Conservation (phyloP, 2,888 invertebrate genomes). For the Cyaniris semiargus region DNA sequence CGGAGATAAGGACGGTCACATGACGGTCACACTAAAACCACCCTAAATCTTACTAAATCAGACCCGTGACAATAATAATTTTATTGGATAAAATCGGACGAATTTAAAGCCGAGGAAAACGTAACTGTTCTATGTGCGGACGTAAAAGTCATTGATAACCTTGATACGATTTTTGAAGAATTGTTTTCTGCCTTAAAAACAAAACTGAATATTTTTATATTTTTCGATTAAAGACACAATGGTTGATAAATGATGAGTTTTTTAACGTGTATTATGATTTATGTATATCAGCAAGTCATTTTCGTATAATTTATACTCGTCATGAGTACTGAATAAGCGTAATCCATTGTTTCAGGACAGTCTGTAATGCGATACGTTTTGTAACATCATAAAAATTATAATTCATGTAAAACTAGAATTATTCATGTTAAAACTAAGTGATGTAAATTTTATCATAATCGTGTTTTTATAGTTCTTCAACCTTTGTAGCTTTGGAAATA, state of each 20-base stretch:
- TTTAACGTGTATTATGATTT: too few relatives aligned
- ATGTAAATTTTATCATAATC: not conserved
- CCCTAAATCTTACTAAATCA: not conserved
- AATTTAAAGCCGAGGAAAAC: not conserved
- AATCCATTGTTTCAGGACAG: not conserved
- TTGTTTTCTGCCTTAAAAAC: not conserved
- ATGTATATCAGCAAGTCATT: not conserved
- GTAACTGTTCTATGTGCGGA: not conserved
- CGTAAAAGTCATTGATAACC: not conserved
- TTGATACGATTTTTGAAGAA: not conserved
- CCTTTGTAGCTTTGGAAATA: not conserved
- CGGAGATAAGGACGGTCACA: not conserved
- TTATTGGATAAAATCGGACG: not conserved
- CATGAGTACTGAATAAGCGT: not conserved
- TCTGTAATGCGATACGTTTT: not conserved
- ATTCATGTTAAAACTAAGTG: not conserved
- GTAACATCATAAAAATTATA: not conserved
- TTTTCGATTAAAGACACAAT: not conserved
- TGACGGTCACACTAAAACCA: too few relatives aligned
- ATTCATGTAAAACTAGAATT: not conserved
- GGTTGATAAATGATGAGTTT: constrained; percentile 6
- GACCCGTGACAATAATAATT: not conserved
- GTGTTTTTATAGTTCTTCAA: not conserved
- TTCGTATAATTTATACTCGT: not conserved
- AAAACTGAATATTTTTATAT: not conserved